Percentiles rank a stretch among this genome's conserved stretches.
These are phyloP conservation scores for Bovichtus variegatus DNA, from an alignment of 2,797 vertebrate species.

Conservation along the genomic window DNA sequence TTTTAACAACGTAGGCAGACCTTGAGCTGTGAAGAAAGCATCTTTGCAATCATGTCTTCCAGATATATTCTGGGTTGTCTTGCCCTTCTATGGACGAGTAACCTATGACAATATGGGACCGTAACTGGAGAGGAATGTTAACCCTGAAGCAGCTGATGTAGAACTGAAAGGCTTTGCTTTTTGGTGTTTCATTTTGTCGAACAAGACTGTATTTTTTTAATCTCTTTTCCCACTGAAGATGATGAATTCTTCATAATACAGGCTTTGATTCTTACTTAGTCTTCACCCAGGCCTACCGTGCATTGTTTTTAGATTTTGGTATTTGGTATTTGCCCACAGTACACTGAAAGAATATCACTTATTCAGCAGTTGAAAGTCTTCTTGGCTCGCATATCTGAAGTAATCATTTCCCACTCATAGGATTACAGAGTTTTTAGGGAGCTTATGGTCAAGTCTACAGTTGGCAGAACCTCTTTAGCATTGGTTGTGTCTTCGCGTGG, in stretches of 20 bases:
- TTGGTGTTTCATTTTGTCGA: slow-evolving; percentile 9
- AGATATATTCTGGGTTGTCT: slow-evolving; percentile 13
- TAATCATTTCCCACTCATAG: slow-evolving; percentile 42
- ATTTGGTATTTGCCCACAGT: neutral
- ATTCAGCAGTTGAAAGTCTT: slow-evolving; percentile 41
- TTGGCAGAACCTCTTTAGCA: slow-evolving; percentile 31
- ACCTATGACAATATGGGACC: slow-evolving; percentile 12
- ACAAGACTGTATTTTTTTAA: neutral
- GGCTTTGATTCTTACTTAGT: neutral
- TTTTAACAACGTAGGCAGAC: slow-evolving; percentile 33
- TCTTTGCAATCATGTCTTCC: slow-evolving; percentile 11
- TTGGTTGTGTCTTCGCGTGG: slow-evolving; percentile 17
- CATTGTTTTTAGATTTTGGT: slow-evolving; percentile 3
- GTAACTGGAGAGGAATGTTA: slow-evolving; percentile 36
- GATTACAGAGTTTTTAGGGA: slow-evolving; percentile 59
- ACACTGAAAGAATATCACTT: slow-evolving; percentile 25
- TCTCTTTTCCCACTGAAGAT: neutral
- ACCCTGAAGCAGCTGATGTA: slow-evolving; percentile 22
- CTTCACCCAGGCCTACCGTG: neutral
- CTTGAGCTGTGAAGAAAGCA: slow-evolving; percentile 36
- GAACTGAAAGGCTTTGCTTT: slow-evolving; percentile 5
- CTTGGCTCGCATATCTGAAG: slow-evolving; percentile 49
- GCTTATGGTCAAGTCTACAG: slow-evolving; percentile 36
- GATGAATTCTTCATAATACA: neutral
- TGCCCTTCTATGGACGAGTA: neutral